phyloP scores from a whole-genome alignment of 2,113 vertebrate genomes.

The Phodopus roborovskii region DNA sequence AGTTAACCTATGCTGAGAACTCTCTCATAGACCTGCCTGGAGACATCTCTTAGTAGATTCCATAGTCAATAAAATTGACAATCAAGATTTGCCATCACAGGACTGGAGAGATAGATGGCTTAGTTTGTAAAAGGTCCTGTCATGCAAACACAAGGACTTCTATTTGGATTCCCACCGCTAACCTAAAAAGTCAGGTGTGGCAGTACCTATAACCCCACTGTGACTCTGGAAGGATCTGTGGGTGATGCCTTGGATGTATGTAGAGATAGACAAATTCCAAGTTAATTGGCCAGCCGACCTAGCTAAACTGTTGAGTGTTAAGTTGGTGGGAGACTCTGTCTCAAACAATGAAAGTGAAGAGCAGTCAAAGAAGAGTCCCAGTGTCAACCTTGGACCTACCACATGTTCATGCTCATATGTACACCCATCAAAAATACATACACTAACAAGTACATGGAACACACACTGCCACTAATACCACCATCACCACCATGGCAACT shows the following conservation, averaged over 20 bases:
- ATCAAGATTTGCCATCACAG: neutral
- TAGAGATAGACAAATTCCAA: neutral
- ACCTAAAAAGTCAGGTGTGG: too few relatives aligned
- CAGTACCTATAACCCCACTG: neutral
- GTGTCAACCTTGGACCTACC: neutral
- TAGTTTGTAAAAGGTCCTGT: neutral
- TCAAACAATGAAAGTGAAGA: neutral
- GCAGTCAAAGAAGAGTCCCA: neutral
- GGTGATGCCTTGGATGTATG: neutral
- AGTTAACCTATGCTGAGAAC: neutral
- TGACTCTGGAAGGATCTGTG: neutral
- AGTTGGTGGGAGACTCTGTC: neutral
- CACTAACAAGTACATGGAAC: neutral
- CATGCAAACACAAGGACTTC: neutral
- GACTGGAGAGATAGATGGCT: neutral
- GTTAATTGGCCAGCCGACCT: neutral
- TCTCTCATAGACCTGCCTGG: neutral
- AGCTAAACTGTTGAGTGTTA: neutral
- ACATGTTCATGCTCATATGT: neutral
- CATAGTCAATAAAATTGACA: neutral
- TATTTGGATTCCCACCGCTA: neutral
- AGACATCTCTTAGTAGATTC: neutral
- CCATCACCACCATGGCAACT: neutral
- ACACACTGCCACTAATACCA: neutral
- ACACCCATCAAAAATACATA: neutral